phyloP scores from a whole-genome alignment of 2,797 vertebrate genomes.

The Arrhamphus sclerolepis region DNA sequence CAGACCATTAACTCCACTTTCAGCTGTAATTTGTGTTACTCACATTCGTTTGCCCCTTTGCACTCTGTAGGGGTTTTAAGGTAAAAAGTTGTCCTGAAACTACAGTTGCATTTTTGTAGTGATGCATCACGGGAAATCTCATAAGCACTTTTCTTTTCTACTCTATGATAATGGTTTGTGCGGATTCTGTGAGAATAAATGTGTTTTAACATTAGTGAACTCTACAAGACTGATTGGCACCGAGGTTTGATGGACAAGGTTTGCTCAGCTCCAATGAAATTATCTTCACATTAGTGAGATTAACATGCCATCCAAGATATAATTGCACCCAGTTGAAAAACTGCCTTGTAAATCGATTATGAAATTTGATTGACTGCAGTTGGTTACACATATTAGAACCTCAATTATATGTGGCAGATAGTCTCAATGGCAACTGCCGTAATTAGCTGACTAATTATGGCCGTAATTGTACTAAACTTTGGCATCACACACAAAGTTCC shows the following conservation, averaged over 20 bases:
- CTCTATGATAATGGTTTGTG: too few species aligned
- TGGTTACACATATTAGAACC: constrained; percentile 53
- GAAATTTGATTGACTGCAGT: constrained; percentile 59
- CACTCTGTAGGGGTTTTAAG: constrained; percentile 4
- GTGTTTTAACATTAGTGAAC: neutral
- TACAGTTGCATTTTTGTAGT: constrained; percentile 1
- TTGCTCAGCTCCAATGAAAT: constrained; percentile 41
- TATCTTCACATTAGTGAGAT: constrained; percentile 56
- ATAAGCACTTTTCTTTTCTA: neutral
- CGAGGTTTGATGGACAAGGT: constrained; percentile 26
- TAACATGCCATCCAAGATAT: constrained; percentile 48
- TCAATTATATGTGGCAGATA: constrained; percentile 56
- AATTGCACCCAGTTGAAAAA: constrained; percentile 46
- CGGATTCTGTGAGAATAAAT: neutral
- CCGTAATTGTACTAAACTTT: constrained; percentile 25
- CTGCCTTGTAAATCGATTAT: constrained; percentile 43
- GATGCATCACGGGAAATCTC: neutral
- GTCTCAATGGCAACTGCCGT: constrained; percentile 46
- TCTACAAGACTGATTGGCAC: constrained; percentile 26
- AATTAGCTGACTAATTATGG: constrained; percentile 61
- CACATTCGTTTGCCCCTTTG: neutral
- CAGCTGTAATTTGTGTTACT: constrained; percentile 15
- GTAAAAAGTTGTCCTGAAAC: neutral
- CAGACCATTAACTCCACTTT: constrained; percentile 30
- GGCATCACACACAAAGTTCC: constrained; percentile 22